phyloP scores from a whole-genome alignment of 2,113 vertebrate species.

The Caranx ignobilis region DNA sequence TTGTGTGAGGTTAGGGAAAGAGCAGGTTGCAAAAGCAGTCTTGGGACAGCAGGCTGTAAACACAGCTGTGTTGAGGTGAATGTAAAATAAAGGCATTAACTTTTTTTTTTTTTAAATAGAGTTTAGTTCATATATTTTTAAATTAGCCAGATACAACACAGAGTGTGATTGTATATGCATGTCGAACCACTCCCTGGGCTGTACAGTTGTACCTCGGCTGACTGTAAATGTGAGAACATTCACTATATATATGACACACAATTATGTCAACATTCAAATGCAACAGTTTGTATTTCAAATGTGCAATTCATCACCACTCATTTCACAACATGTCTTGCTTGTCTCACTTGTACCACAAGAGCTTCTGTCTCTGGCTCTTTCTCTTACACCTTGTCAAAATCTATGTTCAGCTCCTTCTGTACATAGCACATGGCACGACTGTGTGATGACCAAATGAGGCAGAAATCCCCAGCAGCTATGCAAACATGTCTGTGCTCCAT shows the following conservation, averaged over 20 bases:
- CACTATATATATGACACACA: neutral
- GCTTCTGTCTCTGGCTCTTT: constrained; percentile 48
- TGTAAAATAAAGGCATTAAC: constrained; percentile 14
- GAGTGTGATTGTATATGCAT: neutral
- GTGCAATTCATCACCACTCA: constrained; percentile 19
- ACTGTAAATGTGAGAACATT: neutral
- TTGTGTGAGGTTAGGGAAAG: constrained; percentile 43
- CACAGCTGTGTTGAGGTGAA: constrained; percentile 68
- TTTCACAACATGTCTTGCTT: neutral
- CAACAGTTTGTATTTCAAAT: constrained; percentile 5
- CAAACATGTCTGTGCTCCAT: constrained; percentile 74
- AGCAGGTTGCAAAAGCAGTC: constrained; percentile 29
- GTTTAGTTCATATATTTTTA: constrained; percentile 2
- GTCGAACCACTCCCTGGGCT: neutral
- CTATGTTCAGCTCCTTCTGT: constrained; percentile 44
- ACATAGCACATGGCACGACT: constrained; percentile 43
- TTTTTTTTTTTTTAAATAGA: neutral
- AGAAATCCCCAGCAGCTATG: constrained; percentile 74
- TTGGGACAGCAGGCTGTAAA: constrained; percentile 53
- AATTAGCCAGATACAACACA: constrained; percentile 6
- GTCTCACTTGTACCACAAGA: constrained; percentile 7
- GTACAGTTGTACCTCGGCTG: neutral
- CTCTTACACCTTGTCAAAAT: constrained; percentile 36
- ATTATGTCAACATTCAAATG: neutral
- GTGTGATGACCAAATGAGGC: constrained; percentile 74